A percentile compares a stretch with the other conserved stretches of the same genome.
These are phyloP conservation scores for Himalopsyche kuldschensis DNA, from an alignment of 2,888 invertebrate species.

Conservation along the genomic window DNA sequence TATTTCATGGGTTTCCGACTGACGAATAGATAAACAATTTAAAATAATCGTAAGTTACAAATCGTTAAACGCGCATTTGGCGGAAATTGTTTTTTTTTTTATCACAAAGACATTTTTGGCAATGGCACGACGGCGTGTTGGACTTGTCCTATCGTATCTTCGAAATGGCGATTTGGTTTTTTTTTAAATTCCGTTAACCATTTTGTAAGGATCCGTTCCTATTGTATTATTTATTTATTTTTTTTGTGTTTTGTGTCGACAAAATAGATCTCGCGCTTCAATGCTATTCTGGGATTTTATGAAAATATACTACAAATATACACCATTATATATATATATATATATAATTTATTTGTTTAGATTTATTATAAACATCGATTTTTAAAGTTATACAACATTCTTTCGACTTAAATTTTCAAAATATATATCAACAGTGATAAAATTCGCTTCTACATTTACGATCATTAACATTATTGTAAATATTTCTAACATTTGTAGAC, in stretches of 20 bases:
- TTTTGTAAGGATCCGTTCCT: not conserved
- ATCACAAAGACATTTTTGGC: not conserved
- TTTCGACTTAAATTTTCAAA: constrained; percentile 37
- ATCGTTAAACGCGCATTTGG: not conserved
- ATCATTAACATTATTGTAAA: constrained; percentile 32
- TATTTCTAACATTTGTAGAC: constrained; percentile 33
- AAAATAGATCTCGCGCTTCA: not conserved
- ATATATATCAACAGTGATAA: constrained; percentile 37
- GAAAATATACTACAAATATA: constrained; percentile 31
- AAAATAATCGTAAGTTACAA: not conserved
- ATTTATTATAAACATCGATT: constrained; percentile 38
- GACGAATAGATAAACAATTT: not conserved
- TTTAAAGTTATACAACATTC: constrained; percentile 27
- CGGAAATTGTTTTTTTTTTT: not conserved
- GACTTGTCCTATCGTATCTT: not conserved
- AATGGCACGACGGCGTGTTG: not conserved
- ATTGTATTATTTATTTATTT: not conserved
- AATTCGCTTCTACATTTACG: constrained; percentile 30
- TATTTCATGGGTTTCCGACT: not conserved
- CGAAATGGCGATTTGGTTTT: not conserved
- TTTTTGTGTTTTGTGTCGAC: not conserved
- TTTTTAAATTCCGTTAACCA: not conserved
- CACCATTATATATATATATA: not conserved
- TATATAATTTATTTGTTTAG: not conserved
- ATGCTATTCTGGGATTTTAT: constrained; percentile 25